These are phyloP conservation scores for Melanerpes aurifrons DNA, from an alignment of 2,113 vertebrate species.

Conservation along the genomic window DNA sequence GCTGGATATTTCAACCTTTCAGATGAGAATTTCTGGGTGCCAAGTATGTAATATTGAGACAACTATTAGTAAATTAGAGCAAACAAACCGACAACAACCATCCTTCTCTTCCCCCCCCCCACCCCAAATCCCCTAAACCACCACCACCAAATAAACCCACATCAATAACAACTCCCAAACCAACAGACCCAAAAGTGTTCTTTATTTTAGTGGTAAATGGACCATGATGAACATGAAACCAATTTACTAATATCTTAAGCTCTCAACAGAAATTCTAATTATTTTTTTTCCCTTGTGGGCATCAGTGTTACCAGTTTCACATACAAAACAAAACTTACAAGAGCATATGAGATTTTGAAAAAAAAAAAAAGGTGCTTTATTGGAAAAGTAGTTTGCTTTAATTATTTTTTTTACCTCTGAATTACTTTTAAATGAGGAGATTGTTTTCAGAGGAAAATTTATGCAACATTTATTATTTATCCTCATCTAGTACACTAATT, in stretches of 20 bases:
- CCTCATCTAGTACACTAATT: not conserved
- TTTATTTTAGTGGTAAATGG: not conserved
- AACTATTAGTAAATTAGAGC: not conserved
- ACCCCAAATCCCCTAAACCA: too few relatives aligned
- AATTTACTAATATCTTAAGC: not conserved
- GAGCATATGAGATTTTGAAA: not conserved
- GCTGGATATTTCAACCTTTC: not conserved
- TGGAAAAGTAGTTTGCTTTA: not conserved
- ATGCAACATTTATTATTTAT: not conserved
- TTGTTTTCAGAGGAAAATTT: not conserved
- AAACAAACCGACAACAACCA: too few relatives aligned
- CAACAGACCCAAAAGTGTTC: not conserved
- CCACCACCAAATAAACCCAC: not conserved
- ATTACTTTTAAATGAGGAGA: not conserved
- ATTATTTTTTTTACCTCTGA: constrained; percentile 11
- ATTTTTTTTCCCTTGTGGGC: not conserved
- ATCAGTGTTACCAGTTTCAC: not conserved
- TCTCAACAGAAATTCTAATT: not conserved
- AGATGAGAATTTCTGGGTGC: not conserved
- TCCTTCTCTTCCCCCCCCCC: too few relatives aligned
- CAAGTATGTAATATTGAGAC: not conserved
- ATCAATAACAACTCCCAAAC: not conserved
- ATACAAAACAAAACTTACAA: not conserved
- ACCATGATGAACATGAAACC: not conserved
- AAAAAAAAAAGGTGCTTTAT: not conserved